A percentile compares a stretch with the other conserved stretches of the same genome.
phyloP scores from a whole-genome alignment of 2,888 invertebrate genomes.

The Cryptocheilus praepositus region DNA sequence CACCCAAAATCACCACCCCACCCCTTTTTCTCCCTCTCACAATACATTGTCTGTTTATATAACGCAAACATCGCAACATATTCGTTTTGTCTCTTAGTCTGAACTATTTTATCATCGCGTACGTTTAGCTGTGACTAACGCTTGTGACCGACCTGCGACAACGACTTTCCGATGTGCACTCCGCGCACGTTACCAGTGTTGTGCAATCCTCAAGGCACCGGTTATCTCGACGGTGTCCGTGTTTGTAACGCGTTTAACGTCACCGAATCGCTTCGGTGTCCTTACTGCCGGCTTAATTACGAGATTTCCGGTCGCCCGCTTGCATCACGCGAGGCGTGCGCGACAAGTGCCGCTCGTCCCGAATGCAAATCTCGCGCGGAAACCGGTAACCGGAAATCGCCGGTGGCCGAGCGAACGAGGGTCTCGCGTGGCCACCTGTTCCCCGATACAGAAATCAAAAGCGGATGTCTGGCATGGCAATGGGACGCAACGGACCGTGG shows the following conservation, averaged over 20 bases:
- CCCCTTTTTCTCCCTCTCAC: too few relatives aligned
- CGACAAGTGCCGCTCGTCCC: slow-evolving; percentile 42
- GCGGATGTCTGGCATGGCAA: slow-evolving; percentile 69
- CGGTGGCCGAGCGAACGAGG: slow-evolving; percentile 50
- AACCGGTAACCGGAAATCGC: slow-evolving; percentile 65
- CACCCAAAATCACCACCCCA: too few relatives aligned
- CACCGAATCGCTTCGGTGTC: not conserved
- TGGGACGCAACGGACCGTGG: slow-evolving; percentile 64
- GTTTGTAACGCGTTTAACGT: slow-evolving; percentile 6
- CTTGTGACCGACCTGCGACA: too few relatives aligned
- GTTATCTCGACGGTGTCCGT: too few relatives aligned
- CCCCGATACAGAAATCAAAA: slow-evolving; percentile 70
- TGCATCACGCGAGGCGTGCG: slow-evolving; percentile 28
- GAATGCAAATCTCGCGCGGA: slow-evolving; percentile 63
- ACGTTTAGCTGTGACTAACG: too few relatives aligned
- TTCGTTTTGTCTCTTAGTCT: too few relatives aligned
- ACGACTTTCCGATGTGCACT: too few relatives aligned
- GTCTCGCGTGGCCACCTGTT: slow-evolving; percentile 55
- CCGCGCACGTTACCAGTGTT: too few relatives aligned
- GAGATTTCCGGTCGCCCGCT: slow-evolving; percentile 37
- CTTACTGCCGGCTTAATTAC: slow-evolving; percentile 37
- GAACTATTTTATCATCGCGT: too few relatives aligned
- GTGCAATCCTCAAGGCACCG: too few relatives aligned
- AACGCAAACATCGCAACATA: too few relatives aligned
- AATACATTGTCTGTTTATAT: too few relatives aligned